Percentiles rank a stretch among this genome's conserved stretches.
These are phyloP conservation scores for Macaria liturata DNA, from an alignment of 2,888 invertebrate genomes.

Conservation along the genomic window DNA sequence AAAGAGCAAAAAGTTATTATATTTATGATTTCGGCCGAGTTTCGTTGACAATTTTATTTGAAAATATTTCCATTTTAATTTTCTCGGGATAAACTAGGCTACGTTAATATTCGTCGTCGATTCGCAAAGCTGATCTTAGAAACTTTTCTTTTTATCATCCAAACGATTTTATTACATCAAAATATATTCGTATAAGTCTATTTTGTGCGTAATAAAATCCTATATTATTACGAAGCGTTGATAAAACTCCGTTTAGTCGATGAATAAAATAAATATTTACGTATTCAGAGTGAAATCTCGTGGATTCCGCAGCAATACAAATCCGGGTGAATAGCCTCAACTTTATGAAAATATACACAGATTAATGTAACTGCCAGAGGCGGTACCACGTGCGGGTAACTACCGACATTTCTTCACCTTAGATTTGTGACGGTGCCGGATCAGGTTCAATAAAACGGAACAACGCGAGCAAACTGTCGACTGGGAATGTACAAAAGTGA, in stretches of 20 bases:
- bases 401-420: slow-evolving; percentile 55
- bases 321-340: slow-evolving; percentile 59
- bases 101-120: background rate
- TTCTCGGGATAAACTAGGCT: background rate
- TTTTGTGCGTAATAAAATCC: too few relatives aligned
- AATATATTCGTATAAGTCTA: too few relatives aligned
- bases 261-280: slow-evolving; percentile 15
- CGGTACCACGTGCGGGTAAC: slow-evolving; percentile 57
- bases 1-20: slow-evolving; percentile 34
- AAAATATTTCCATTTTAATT: slow-evolving; percentile 13
- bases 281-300: slow-evolving; percentile 12
- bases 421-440: slow-evolving; percentile 53
- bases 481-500: slow-evolving; percentile 54
- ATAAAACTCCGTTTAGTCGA: slow-evolving; percentile 4
- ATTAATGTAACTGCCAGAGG: slow-evolving; percentile 57
- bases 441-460: slow-evolving; percentile 54
- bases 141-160: too few relatives aligned
- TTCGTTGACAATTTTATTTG: slow-evolving; percentile 12
- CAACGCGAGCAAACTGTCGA: slow-evolving; percentile 51
- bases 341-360: slow-evolving; percentile 67
- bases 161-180: too few relatives aligned
- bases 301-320: slow-evolving; percentile 27
- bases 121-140: background rate
- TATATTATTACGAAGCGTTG: too few relatives aligned
- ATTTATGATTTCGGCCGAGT: slow-evolving; percentile 18